Evolutionary conservation across 2,113 vertebrate species (phyloP).

Genomic region (Atrichornis clamosus): DNA sequence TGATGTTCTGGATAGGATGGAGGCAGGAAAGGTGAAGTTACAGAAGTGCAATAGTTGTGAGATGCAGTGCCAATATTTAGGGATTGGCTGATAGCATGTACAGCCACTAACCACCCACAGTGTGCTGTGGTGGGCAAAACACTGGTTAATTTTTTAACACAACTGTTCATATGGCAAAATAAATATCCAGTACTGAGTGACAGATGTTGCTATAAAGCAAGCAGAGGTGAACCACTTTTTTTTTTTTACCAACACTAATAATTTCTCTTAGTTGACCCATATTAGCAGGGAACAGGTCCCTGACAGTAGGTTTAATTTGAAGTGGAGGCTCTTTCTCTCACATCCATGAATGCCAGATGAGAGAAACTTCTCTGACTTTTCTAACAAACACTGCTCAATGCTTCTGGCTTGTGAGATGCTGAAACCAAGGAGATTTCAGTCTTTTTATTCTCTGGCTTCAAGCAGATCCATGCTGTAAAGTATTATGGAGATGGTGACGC

Average conservation of each 20-base stretch:
- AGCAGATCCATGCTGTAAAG: not conserved
- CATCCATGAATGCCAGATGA: not conserved
- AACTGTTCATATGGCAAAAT: not conserved
- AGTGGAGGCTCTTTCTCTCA: not conserved
- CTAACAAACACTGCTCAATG: accelerated
- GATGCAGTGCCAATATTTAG: not conserved
- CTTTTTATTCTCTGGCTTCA: not conserved
- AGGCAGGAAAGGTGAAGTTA: not conserved
- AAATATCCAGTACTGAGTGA: not conserved
- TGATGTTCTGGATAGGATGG: not conserved
- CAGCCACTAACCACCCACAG: not conserved
- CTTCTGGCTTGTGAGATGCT: not conserved
- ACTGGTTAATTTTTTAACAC: not conserved
- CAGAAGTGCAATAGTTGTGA: not conserved
- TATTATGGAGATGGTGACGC: not conserved
- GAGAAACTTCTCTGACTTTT: not conserved
- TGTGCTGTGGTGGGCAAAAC: not conserved
- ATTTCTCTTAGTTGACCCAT: not conserved
- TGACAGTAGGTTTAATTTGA: not conserved
- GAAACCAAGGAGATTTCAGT: not conserved
- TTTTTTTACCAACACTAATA: not conserved
- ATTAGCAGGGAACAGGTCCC: not conserved
- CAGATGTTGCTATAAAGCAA: not conserved
- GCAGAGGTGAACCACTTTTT: not conserved
- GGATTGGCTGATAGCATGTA: not conserved